phyloP scores from a whole-genome alignment of 2,113 vertebrate genomes.

The Chrysemys picta region DNA sequence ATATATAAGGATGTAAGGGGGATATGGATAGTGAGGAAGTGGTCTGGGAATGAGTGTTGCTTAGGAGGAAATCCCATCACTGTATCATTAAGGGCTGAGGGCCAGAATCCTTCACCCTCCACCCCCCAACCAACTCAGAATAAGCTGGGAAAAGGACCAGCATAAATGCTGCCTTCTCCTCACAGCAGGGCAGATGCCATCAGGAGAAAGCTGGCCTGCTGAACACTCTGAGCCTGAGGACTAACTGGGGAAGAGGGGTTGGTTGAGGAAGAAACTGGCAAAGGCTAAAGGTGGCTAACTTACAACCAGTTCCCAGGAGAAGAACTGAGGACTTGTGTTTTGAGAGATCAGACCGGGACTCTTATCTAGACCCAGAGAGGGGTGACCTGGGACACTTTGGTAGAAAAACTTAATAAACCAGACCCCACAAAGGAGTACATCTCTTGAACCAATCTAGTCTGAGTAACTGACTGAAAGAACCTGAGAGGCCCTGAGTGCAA shows the following conservation, averaged over 20 bases:
- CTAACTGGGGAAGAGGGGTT: background rate
- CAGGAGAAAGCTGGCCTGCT: background rate
- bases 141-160: background rate
- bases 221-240: background rate
- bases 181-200: background rate
- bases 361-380: background rate
- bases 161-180: background rate
- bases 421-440: background rate
- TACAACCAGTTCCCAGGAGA: background rate
- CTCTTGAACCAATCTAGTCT: background rate
- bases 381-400: background rate
- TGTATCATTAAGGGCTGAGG: background rate
- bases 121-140: background rate
- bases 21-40: background rate
- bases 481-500: no score
- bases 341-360: background rate
- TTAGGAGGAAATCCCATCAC: background rate
- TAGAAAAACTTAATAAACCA: background rate
- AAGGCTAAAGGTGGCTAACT: background rate
- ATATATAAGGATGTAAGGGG: no score
- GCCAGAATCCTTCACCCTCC: background rate
- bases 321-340: background rate
- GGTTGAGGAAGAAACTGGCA: background rate
- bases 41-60: background rate
- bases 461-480: no score